A percentile compares a stretch with the other conserved stretches of the same genome.
Conservation (phyloP, 2,797 vertebrate genomes). For the Myotis pilosus region DNA sequence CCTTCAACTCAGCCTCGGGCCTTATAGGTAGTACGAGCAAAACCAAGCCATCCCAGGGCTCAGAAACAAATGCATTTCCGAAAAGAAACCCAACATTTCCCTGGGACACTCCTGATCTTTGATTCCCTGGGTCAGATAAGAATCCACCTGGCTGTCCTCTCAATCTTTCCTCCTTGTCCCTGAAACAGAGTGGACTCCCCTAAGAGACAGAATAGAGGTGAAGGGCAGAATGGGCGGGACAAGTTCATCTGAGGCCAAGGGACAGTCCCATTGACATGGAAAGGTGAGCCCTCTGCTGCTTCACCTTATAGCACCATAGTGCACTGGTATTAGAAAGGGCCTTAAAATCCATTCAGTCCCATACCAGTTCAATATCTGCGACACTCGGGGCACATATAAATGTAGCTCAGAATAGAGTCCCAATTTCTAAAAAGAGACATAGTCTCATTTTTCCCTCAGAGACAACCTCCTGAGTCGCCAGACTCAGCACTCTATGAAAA, state of each 20-base stretch:
- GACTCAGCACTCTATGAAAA: neutral
- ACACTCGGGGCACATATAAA: neutral
- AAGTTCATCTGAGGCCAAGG: neutral
- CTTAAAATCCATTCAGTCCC: neutral
- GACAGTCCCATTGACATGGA: neutral
- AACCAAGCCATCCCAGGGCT: neutral
- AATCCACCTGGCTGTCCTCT: neutral
- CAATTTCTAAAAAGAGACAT: neutral
- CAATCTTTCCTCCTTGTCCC: neutral
- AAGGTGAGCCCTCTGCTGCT: neutral
- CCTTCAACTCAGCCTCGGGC: neutral
- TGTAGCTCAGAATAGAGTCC: neutral
- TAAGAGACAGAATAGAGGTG: neutral
- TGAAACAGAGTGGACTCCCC: neutral
- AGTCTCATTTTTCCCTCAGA: neutral
- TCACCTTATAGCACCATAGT: accelerated
- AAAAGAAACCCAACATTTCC: neutral
- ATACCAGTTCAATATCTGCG: neutral
- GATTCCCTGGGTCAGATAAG: neutral
- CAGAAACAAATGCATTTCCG: neutral
- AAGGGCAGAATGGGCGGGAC: neutral
- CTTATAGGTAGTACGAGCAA: neutral
- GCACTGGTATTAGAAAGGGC: neutral
- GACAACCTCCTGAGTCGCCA: neutral
- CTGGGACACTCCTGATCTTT: neutral